These are phyloP conservation scores for Glandiceps talaboti DNA, from an alignment of 53 echinoderm and acorn worm genomes.

Conservation along the genomic window DNA sequence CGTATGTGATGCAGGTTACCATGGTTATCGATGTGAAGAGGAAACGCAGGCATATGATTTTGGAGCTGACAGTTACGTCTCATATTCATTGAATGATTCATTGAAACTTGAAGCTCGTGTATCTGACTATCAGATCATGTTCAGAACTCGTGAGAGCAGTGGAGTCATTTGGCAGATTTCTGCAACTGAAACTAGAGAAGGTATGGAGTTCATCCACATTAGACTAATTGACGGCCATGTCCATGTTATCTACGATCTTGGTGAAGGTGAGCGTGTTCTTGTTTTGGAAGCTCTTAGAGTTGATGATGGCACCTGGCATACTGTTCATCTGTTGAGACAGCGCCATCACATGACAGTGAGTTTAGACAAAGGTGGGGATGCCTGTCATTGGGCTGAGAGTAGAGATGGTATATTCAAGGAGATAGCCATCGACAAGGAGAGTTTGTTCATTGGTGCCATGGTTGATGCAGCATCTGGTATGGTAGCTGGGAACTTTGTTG, in stretches of 20 bases:
- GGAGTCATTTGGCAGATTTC: slow-evolving; percentile 80
- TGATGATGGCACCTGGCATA: slow-evolving; percentile 80
- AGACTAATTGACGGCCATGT: slow-evolving; percentile 52
- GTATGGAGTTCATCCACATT: background rate
- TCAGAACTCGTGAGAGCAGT: slow-evolving; percentile 44
- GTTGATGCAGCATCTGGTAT: background rate
- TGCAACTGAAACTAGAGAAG: slow-evolving; percentile 56
- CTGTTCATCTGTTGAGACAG: slow-evolving; percentile 54
- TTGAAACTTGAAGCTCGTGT: slow-evolving; percentile 22
- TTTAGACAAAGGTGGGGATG: slow-evolving; percentile 75
- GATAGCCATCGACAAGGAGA: slow-evolving; percentile 39
- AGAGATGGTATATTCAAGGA: slow-evolving; percentile 41
- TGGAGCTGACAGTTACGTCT: slow-evolving; percentile 60
- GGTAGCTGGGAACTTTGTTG: slow-evolving; percentile 10
- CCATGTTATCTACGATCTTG: slow-evolving; percentile 60
- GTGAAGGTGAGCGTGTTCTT: slow-evolving; percentile 57
- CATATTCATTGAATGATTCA: slow-evolving; percentile 33
- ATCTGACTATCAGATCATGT: slow-evolving; percentile 59
- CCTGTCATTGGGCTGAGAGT: slow-evolving; percentile 53
- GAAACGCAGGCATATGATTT: slow-evolving; percentile 37
- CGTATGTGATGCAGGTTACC: slow-evolving; percentile 71
- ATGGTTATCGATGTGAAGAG: slow-evolving; percentile 30
- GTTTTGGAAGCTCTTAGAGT: slow-evolving; percentile 43
- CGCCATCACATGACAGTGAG: slow-evolving; percentile 65
- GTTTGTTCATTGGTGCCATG: slow-evolving; percentile 53